Base-by-base conservation (phyloP, 1,140 invertebrate species). In the Tetramorium parvispinum region DNA sequence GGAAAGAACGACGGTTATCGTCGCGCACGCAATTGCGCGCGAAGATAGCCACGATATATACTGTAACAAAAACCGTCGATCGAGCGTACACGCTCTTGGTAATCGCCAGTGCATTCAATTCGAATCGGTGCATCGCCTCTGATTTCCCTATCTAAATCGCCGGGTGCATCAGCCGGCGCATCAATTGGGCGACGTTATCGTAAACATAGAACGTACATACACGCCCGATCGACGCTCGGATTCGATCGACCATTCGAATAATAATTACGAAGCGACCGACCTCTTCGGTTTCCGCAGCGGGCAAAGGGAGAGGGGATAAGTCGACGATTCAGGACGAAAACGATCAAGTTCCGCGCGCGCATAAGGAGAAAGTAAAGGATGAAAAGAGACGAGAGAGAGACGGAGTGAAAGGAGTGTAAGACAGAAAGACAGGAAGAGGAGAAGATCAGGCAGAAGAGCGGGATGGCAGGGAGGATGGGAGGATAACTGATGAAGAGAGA, bases 111-210 rank as follows among this genome's bases (percentile, higher is more conserved):
- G 79, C 79, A 75, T 83, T 83, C 79, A 83, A 83, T 83, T 83
- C 68, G 79, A 83, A 83, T 83, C 79, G 79, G 53, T 83, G 68
- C 53, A 61, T 85, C 57, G 83, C 83, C 61, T 78, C 71, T 85
- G 83, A 85, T 85, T 85, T 85, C 73, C 83, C 75, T 85, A 85
- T 85, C 83, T 85, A 79, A 85, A 85, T 85, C 71, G 83, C 57
- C 83, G 71, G 83, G 71, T 85, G 71, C 75, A 85, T 85, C 83
- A 85, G 83, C 71, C 71, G 59, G 73, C 75, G 83, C 83, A 85
- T 85, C 83, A 78, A 78, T 85, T 85, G 83, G 75, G 46, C 83
- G 83, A 78, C 75, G 83, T 85, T 85, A 85, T 85, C 83, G 83
- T 85, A 85, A 85, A 85, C 83, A 85, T 79, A 63, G 83, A 53